A percentile compares a stretch with the other conserved stretches of the same genome.
Conservation (phyloP, 2,797 vertebrate species). For the Tenualosa ilisha region DNA sequence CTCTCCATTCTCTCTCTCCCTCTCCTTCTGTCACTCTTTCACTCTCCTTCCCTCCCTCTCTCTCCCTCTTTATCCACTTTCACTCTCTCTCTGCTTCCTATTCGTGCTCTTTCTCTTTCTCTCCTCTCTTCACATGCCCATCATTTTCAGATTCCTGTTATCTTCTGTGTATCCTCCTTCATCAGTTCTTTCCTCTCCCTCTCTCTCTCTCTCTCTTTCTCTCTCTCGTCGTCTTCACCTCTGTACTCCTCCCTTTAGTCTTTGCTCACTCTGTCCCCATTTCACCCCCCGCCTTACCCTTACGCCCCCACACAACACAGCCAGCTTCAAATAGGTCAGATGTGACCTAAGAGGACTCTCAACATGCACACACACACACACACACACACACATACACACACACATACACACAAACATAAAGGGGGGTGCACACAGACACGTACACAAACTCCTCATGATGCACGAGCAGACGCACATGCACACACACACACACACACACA, state of each 20-base stretch:
- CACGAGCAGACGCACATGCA: neutral
- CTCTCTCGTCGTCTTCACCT: neutral
- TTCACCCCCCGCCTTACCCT: neutral
- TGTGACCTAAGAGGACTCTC: conserved; percentile 37
- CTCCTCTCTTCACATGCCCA: too few relatives aligned
- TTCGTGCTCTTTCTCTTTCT: neutral
- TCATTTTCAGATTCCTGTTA: neutral
- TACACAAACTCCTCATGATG: too few relatives aligned
- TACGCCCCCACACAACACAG: conserved; percentile 22
- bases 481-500: neutral
- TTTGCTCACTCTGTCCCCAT: neutral
- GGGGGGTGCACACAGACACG: too few relatives aligned
- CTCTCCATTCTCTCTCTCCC: neutral
- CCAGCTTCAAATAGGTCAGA: conserved; percentile 25
- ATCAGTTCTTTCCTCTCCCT: neutral
- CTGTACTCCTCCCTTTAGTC: neutral
- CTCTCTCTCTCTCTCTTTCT: neutral
- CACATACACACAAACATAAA: neutral
- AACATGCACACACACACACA: conserved; percentile 28
- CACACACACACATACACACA: neutral
- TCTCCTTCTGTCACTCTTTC: neutral
- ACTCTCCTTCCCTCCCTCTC: too few relatives aligned
- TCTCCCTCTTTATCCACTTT: neutral
- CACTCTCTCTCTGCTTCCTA: too few relatives aligned
- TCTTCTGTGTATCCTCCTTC: neutral